Evolutionary conservation across 2,797 vertebrate species (phyloP), one percentile per base, ranked within the genome.

Genomic region (Halcyon smyrnensis): DNA sequence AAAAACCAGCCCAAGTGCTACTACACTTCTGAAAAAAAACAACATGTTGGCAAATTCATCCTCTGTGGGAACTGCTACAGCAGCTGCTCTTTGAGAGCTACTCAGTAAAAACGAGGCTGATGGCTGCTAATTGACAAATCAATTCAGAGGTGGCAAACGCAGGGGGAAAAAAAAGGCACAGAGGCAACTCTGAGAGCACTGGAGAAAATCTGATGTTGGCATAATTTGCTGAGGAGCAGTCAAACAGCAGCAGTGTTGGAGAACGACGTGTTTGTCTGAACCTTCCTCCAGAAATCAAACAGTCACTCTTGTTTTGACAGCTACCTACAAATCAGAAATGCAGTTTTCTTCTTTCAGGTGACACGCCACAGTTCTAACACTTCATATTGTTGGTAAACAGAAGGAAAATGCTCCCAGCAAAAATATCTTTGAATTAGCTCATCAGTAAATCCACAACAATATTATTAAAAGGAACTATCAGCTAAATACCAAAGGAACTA

Each of bases 41-140:
- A 15, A 48, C 20, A 48, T 9, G 48, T 54, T 89, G 68, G 82
- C 68, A 92, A 95, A 94, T 74, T 64, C 85, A 75, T 71, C 32
- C 69, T 94, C 82, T 62, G 43, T 78, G 89, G 87, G 85, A 95
- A 94, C 94, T 86, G 71, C 76, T 91, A 81, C 32, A 94, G 84
- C 85, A 95, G 79, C 73, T 91, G 79, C 84, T 85, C 71, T 89
- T 90, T 85, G 75, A 93, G 81, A 83, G 45, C 64, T 36, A 51
- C 45, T 89, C 87, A 75, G 1, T 89, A 90, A 92, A 91, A 89
- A 74, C n/a, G 60, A 83, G 41, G 45, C 17, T 95, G 90, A 93
- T 90, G 54, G 63, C 63, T 94, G 57, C 34, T 79, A 63, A 80
- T 69, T 94, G 90, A 93, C 81, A 96, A 89, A 93, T 89, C 75